phyloP scores from a whole-genome alignment of 2,888 invertebrate species.

The Biston betularia region DNA sequence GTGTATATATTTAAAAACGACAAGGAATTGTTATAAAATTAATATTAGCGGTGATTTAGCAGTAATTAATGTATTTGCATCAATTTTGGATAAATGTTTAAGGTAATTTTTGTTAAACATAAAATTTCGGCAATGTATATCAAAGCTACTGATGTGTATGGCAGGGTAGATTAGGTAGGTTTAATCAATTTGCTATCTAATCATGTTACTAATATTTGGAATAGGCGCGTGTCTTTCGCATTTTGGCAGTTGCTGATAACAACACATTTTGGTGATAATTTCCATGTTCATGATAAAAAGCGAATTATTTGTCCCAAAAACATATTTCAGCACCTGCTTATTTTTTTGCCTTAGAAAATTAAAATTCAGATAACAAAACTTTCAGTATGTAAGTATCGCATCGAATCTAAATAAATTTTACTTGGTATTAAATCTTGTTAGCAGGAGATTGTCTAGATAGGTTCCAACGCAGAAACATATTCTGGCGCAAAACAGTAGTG shows the following conservation, averaged over 20 bases:
- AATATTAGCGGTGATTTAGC: no score
- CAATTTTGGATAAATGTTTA: no score
- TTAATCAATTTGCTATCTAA: conserved; percentile 24
- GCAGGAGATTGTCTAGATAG: no score
- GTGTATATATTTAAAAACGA: no score
- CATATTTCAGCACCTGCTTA: neutral
- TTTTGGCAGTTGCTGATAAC: conserved; percentile 32
- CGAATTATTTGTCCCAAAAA: neutral
- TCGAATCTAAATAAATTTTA: no score
- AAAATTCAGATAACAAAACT: neutral
- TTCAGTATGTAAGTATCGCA: neutral
- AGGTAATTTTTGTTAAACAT: no score
- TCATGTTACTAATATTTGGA: conserved; percentile 23
- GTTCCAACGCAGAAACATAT: no score
- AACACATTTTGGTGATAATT: conserved; percentile 20
- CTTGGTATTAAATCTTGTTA: no score
- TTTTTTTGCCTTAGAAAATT: neutral
- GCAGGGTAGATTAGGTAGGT: conserved; percentile 21
- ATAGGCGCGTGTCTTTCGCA: conserved; percentile 29
- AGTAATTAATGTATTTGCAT: no score
- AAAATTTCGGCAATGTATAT: neutral
- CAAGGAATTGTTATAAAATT: no score
- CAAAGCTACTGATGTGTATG: neutral
- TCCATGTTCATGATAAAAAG: conserved; percentile 14
- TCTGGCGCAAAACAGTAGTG: no score